These are phyloP conservation scores for Rousettus madagascariensis DNA, from an alignment of 2,797 vertebrate genomes.

Conservation along the genomic window DNA sequence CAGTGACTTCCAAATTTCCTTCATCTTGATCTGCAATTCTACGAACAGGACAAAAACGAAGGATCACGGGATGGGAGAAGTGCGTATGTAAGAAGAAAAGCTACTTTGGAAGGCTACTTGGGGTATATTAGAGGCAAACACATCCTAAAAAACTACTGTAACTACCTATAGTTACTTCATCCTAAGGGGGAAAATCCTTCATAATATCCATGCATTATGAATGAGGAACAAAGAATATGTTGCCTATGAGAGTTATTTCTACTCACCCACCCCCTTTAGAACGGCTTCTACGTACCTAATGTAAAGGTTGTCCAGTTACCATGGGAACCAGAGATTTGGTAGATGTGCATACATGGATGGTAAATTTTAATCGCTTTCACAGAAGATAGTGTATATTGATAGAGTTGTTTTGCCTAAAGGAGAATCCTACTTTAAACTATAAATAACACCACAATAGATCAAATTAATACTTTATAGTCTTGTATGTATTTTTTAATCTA, in stretches of 20 bases:
- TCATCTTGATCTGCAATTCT: neutral
- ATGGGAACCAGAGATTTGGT: conserved; percentile 15
- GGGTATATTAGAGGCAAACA: neutral
- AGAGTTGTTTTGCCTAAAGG: conserved; percentile 5
- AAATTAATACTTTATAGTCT: neutral
- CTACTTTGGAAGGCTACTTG: neutral
- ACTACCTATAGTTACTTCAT: neutral
- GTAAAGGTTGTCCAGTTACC: conserved; percentile 5
- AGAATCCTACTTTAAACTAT: neutral
- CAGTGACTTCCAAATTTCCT: neutral
- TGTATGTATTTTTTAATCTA: neutral
- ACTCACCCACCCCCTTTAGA: neutral
- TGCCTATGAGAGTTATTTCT: neutral
- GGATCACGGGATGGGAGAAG: neutral
- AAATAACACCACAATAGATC: neutral
- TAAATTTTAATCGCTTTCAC: conserved; percentile 54
- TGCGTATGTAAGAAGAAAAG: neutral
- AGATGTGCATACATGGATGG: neutral
- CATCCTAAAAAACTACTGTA: neutral
- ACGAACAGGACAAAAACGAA: neutral
- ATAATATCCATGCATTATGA: neutral
- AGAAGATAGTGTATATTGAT: neutral
- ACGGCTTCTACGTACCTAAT: neutral
- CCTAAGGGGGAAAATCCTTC: neutral
- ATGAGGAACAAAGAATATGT: neutral